Evolutionary conservation across 2,113 vertebrate species (phyloP), one percentile per base, ranked within the genome.

Genomic region (Ageneiosus marmoratus): DNA sequence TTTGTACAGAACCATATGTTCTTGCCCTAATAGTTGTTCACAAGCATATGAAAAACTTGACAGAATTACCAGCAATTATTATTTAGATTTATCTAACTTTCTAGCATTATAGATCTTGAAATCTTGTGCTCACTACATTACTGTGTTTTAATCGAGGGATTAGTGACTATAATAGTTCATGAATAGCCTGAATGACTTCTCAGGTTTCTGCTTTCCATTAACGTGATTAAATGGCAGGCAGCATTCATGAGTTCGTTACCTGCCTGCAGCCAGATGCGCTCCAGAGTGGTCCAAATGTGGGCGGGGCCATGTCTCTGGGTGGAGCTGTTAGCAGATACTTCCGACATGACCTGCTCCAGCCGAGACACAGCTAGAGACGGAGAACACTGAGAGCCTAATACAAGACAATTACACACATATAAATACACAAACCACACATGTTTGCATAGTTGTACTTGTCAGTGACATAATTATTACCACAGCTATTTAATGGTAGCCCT

Each of bases 211-310:
- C 4, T 55, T 18, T 34, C 1, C 4, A 32, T 27, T 74, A 32
- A 51, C 48, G 48, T 20, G 3, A 53, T 15, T 75, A 27, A 20
- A 6, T 53, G 12, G 9, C 34, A 63, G 10, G n/a, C 8, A 48
- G 75, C 77, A 22, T 16, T 29, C 11, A 53, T 62, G 32, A 51
- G 75, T 20, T 91, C 16, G 95, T 90, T 93, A 99, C 98, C 98
- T 87, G 98, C 96, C 90, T 97, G 97, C 24, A 99, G 94, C 98
- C 98, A 99, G 77, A 99, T 99, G 90, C 95, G 95, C 84, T 98
- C 96, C 83, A 99, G 94, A 0, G 95, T 95, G 85, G 93, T 95
- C 98, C 98, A 98, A 79, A 98, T 94, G 87, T 96, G 95, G 89
- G 94, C 84, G 60, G 97, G 98, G 32, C 97, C 97, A 51, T 98